Base-by-base conservation (phyloP, 2,797 vertebrate species). In the Salarias fasciatus region DNA sequence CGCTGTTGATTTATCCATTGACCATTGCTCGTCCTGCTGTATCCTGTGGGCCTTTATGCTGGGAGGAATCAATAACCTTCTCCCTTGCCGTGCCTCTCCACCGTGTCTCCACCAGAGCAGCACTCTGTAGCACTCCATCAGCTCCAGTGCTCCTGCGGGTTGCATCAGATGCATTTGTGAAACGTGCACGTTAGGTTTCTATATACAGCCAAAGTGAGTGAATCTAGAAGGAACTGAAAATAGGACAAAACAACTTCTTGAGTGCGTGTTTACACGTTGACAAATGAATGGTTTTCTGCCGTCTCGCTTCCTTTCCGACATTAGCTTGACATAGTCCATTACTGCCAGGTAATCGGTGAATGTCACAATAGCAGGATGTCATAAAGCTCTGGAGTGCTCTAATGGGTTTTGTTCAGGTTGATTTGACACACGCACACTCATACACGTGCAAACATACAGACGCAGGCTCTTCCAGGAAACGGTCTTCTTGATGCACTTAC, bases 371-470 rank as follows among this genome's bases (percentile, higher is more conserved):
- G 86, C 90, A 89, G 91, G 85, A 92, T 91, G 89, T 91, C 87
- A 82, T 92, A 93, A 91, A 91, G 87, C 86, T 90, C 79, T 89
- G 83, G 87, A 91, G 90, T 83, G 77, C 83, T 85, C 87, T 92
- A 91, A 92, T 92, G 91, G 88, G 83, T 89, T 91, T 90, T 91
- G 87, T 92, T 91, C 88, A 84, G 89, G 88, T 86, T 90, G 83
- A 89, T 83, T 79, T 89, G 87, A 89, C 86, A 86, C 81, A 77
- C 40, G 74, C 80, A 80, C 85, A 64, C 54, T 36, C 37, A 1
- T 31, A 28, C 53, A 53, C 54, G 48, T 12, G 29, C 69, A 51
- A 70, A 65, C 75, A 74, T 38, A 63, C 64, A 72, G 33, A 66
- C 72, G 71, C 61, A 2, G 41, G 40, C 72, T 80, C 71, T 88